These are phyloP conservation scores for Hypotaenidia philippensis DNA, from an alignment of 2,797 vertebrate species.

Conservation along the genomic window DNA sequence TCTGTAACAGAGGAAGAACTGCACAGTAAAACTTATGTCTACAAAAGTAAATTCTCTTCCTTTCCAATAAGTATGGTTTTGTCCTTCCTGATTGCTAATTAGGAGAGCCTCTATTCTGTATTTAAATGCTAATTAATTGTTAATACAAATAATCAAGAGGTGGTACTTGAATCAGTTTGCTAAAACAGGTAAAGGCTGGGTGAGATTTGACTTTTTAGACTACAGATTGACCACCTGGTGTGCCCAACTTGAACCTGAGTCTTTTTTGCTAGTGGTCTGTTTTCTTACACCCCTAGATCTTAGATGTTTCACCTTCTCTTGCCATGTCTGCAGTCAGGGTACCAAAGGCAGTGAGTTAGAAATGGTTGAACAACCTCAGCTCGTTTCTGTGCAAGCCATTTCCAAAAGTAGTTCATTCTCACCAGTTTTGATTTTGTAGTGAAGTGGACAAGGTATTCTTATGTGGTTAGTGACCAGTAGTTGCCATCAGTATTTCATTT, in stretches of 20 bases:
- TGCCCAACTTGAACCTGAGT: neutral
- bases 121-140: neutral
- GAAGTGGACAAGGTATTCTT: neutral
- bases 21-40: neutral
- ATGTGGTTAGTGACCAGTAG: neutral
- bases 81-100: neutral
- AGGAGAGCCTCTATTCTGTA: neutral
- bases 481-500: neutral
- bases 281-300: neutral
- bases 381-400: neutral
- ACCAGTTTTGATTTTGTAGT: neutral
- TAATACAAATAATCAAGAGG: neutral
- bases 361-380: neutral
- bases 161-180: neutral
- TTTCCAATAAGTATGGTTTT: neutral
- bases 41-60: neutral
- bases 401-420: neutral
- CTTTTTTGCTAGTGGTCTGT: neutral
- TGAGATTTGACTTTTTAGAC: neutral
- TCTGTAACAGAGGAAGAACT: neutral
- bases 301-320: neutral
- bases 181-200: neutral
- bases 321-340: neutral
- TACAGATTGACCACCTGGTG: neutral
- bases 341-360: neutral